Base-by-base conservation (phyloP, 2,888 invertebrate genomes). In the Netelia inedita region DNA sequence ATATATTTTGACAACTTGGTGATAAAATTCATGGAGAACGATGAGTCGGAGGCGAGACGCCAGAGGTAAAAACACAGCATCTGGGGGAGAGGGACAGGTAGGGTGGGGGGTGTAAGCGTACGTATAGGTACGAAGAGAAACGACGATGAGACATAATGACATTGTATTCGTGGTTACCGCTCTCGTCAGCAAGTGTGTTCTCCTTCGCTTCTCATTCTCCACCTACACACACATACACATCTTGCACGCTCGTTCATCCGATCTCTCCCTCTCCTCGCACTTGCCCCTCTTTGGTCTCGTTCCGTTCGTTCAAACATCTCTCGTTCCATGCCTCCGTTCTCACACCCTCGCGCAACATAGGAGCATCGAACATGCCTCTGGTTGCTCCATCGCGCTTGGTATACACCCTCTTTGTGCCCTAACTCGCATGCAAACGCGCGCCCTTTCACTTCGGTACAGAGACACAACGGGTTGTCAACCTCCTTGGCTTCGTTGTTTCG, bases 141-240 rank as follows among this genome's bases (percentile, higher is more conserved):
- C 50, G 35, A 78, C 69, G 82, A 82, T 59, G 79, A 80, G 75
- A 69, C 79, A 88, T 78, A 87, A 88, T 88, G 68, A 87, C 85
- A 89, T 87, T 88, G 87, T 88, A 85, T 72, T 85, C 61, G 23
- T 61, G 79, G 73, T 76, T 73, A 85, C 85, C 65, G 83, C 87
- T 87, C 85, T 88, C 83, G 86, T 88, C 85, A 75, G 86, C 86
- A 81, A 86, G 83, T 82, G 83, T 82, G 66, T 79, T 86, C 83
- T 82, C 83, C 69, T 79, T 76, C 82, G 66, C 81, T 74, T 69
- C 74, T 76, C 83, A 74, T 79, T 72, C 50, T 50, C 41, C 57
- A 46, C 1, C 1, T 3, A 46, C 46, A 46, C 10, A 14, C 11
- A 46, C 46, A 46, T 14, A 46, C 46, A 46, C 14, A 46, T 14